A percentile compares a stretch with the other conserved stretches of the same genome.
phyloP scores from a whole-genome alignment of 2,888 invertebrate species.

The Lithophane leautieri region DNA sequence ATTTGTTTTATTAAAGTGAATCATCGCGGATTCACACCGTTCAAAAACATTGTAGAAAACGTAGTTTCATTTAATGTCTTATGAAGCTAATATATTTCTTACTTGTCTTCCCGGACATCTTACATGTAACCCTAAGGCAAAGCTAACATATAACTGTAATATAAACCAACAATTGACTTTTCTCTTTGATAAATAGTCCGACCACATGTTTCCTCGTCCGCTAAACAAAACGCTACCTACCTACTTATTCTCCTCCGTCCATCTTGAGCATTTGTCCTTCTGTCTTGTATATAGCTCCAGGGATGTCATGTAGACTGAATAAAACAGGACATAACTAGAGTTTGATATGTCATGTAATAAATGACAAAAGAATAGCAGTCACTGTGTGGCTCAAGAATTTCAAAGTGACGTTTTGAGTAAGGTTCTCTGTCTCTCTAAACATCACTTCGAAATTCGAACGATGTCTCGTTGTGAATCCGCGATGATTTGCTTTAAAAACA shows the following conservation, averaged over 20 bases:
- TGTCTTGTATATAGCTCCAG: slow-evolving; percentile 10
- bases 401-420: slow-evolving; percentile 17
- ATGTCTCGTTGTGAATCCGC: background rate
- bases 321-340: slow-evolving; percentile 29
- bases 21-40: background rate
- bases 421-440: background rate
- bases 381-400: slow-evolving; percentile 6
- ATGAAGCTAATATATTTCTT: background rate
- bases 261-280: slow-evolving; percentile 44
- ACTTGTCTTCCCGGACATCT: slow-evolving; percentile 6
- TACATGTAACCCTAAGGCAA: slow-evolving; percentile 21
- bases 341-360: slow-evolving; percentile 23
- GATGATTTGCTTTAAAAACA: slow-evolving; percentile 25
- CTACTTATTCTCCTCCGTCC: slow-evolving; percentile 36
- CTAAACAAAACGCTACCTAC: slow-evolving; percentile 49
- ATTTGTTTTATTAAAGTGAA: no score
- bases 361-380: slow-evolving; percentile 27
- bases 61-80: background rate
- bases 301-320: slow-evolving; percentile 25
- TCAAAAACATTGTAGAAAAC: background rate
- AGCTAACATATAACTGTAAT: slow-evolving; percentile 42
- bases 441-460: slow-evolving; percentile 21
- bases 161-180: slow-evolving; percentile 54
- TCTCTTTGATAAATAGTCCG: slow-evolving; percentile 44
- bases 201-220: slow-evolving; percentile 32